Evolutionary conservation across 1,140 invertebrate species (phyloP), one percentile per base, ranked within the genome.

Genomic region (Ostrea denselamellosa): DNA sequence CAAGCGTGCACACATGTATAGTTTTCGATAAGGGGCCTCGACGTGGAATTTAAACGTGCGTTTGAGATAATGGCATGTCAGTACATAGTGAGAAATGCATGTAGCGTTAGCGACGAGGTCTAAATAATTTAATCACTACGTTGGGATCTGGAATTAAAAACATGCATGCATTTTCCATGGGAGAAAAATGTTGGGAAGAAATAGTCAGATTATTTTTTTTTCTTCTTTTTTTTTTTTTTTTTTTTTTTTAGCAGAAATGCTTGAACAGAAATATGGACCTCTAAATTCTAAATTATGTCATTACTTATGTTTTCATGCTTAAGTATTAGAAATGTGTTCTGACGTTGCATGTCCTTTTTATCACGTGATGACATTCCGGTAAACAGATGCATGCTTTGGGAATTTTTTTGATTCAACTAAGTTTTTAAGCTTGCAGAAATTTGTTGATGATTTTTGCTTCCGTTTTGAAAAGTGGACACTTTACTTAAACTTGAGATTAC

Each of bases 71-170:
- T 83, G 44, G 68, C 68, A 77, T 77, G 68, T 77, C 68, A 77
- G 28, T 34, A 34, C 25, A 77, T 22, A 34, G 28, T 77, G 68
- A 77, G 25, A 77, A 77, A 77, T 83, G 82, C 82, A 53, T 53
- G 82, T 19, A n/a, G 44, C 17, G 52, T 19, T 52, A 5, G 44
- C 25, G 19, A 10, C 82, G 82, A 83, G 34, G 34, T 44, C 82
- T 83, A 83, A 83, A 83, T 83, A 83, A 83, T 83, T 53, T 83
- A 83, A 83, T 83, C 82, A 52, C 82, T 83, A 83, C 51, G 82
- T 8, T 77, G 28, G 68, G 9, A 2, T 34, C 0, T 28, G 68
- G 68, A 77, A 77, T 77, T 77, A 77, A 77, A 62, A 77, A 17
- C 28, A 25, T 77, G 68, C 28, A 25, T 34, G 56, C 56, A 19